Evolutionary conservation across 2,888 invertebrate genomes (phyloP), one percentile per base, ranked within the genome.

Genomic region (Drosophila anomelani): DNA sequence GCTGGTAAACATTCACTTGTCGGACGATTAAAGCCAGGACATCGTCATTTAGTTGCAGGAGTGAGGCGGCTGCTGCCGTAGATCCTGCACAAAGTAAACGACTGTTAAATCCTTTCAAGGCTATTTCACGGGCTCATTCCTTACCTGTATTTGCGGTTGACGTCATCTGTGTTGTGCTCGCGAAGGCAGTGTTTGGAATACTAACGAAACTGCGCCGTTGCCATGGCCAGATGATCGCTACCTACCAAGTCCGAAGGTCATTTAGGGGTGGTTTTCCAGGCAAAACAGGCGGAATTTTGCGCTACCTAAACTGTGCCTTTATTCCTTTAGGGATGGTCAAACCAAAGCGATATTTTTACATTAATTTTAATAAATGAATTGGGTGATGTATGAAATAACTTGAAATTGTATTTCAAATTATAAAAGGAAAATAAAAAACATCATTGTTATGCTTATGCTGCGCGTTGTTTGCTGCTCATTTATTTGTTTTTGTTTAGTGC

Each of bases 41-140:
- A 71, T 90, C 89, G 43, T 90, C 90, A 41, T 90, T 90, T 10
- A 90, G 77, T 41, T 89, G 86, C 63, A 90, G 64, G 36, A 90
- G 70, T 1, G 84, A 83, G 1, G 67, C 36, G 1, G 67, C 36
- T 4, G 61, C 26, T n/a, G 60, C 20, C 15, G 60, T 41, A 34
- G 53, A 43, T 12, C 23, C 63, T 69, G 29, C 9, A 7, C 41
- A 32, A 51, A 63, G 41, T 41, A 20, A 46, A 32, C 8, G n/a
- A n/a, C 8, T 13, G 23, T 38, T 34, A 34, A 46, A 4, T 43
- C 15, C 36, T n/a, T 29, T 39, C 43, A 49, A 41, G 47, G 57
- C 10, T 71, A 26, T 57, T 17, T 20, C 20, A 23, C 23, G 10
- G 8, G n/a, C 26, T 13, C 1, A 17, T 38, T 41, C 12, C 57